Conservation (phyloP, 2,888 invertebrate genomes). For the Agonopterix alstromeriana region DNA sequence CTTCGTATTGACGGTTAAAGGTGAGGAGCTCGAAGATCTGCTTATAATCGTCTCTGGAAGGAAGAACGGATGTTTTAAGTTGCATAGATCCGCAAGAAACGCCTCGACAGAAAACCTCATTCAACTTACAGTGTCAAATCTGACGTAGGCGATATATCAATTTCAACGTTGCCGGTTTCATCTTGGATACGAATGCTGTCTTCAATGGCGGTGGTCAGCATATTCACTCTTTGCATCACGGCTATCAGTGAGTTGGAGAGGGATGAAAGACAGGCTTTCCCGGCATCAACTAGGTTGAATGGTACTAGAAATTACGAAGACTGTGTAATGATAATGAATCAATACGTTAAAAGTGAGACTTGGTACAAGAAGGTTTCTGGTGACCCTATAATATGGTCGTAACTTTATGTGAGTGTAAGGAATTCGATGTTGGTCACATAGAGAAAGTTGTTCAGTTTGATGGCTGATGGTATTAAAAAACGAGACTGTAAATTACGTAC, state of each 20-base stretch:
- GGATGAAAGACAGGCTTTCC: slow-evolving; percentile 54
- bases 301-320: slow-evolving; percentile 38
- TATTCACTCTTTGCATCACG: slow-evolving; percentile 75
- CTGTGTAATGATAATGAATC: too few species aligned
- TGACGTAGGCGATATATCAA: slow-evolving; percentile 19
- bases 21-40: slow-evolving; percentile 72
- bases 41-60: slow-evolving; percentile 46
- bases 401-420: too few species aligned
- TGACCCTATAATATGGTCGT: too few species aligned
- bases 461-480: too few species aligned
- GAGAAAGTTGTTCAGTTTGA: too few species aligned
- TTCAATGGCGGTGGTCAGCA: slow-evolving; percentile 76
- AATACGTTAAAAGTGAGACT: too few species aligned
- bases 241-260: slow-evolving; percentile 58
- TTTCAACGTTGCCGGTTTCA: slow-evolving; percentile 45
- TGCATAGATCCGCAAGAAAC: too few species aligned
- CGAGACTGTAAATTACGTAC: too few species aligned
- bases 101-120: too few species aligned
- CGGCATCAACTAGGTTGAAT: slow-evolving; percentile 60
- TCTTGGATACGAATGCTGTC: slow-evolving; percentile 44
- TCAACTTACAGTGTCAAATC: slow-evolving; percentile 37
- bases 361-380: too few species aligned
- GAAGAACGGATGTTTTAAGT: background rate
- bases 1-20: slow-evolving; percentile 79
- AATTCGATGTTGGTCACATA: too few species aligned